These are phyloP conservation scores for Mimachlamys varia DNA, from an alignment of 2,888 invertebrate species.

Conservation along the genomic window DNA sequence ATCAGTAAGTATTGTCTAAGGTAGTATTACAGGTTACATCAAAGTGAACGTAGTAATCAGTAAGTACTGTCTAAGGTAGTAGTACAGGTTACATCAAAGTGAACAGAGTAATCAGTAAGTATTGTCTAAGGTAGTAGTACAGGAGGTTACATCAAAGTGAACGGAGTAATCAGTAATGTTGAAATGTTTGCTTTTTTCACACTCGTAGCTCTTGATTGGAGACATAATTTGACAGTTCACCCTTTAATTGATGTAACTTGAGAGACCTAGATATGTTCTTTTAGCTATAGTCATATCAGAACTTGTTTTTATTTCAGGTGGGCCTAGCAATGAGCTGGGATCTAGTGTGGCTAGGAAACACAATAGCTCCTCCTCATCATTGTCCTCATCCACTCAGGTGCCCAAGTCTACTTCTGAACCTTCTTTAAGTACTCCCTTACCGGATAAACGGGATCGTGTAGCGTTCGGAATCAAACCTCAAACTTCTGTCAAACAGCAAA, in stretches of 20 bases:
- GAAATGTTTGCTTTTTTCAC: no score
- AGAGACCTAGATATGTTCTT: no score
- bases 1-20: slow-evolving; percentile 41
- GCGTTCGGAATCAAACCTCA: slow-evolving; percentile 71
- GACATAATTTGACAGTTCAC: no score
- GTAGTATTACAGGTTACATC: no score
- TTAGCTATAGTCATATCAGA: no score
- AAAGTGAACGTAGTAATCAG: slow-evolving; percentile 55
- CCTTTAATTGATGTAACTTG: no score
- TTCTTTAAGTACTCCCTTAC: slow-evolving; percentile 53
- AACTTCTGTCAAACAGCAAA: slow-evolving; percentile 38
- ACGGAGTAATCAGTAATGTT: slow-evolving; percentile 51
- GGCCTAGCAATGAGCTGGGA: slow-evolving; percentile 60
- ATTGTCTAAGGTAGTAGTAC: no score
- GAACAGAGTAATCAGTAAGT: slow-evolving; percentile 54
- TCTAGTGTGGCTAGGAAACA: slow-evolving; percentile 58
- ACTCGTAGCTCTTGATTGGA: no score
- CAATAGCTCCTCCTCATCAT: slow-evolving; percentile 28
- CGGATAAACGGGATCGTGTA: slow-evolving; percentile 70
- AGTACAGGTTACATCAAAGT: no score
- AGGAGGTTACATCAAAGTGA: no score
- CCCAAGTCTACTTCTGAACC: slow-evolving; percentile 13
- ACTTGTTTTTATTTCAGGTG: slow-evolving; percentile 47
- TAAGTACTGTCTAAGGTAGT: slow-evolving; percentile 38
- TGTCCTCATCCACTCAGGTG: neutral